Evolutionary conservation across 2,113 vertebrate genomes (phyloP), one percentile per base, ranked within the genome.

Genomic region (Pipra filicauda): DNA sequence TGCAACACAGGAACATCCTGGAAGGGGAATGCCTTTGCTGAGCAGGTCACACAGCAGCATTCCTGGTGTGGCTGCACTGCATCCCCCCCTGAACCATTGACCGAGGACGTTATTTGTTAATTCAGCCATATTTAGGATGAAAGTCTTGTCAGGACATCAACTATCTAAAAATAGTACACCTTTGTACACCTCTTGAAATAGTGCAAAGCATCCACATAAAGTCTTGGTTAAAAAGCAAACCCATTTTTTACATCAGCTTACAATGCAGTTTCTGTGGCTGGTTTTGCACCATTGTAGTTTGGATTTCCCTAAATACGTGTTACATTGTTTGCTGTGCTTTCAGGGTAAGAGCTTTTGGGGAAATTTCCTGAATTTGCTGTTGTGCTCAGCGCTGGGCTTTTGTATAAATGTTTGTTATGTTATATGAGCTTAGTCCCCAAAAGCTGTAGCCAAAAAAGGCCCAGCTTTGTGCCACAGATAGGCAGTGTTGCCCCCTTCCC

Each of bases 221-320:
- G n/a, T 16, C n/a, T 41, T 70, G 28, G 11, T 58, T 87, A 33
- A 84, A 80, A 91, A 66, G 62, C 71, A 69, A 58, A 17, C 13
- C 3, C 3, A 0, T 46, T 87, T 82, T 64, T 84, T 2, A 10
- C 19, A 12, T 62, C 26, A 51, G 0, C 23, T 15, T 48, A 2
- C 2, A 1, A 2, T 1, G 0, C 0, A 1, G 26, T 62, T 67
- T 85, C 52, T 57, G 17, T 52, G 27, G 8, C 44, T 91, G 62
- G 24, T 79, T 54, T 70, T 46, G 41, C 9, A 11, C n/a, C 0
- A 0, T 46, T 75, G 5, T 19, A 11, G 49, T 39, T 24, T 15
- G 11, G 3, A 9, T 54, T 89, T 84, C 41, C 51, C 48, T 39
- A 3, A 58, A n/a, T 26, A 64, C 59, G 35, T 55, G 37, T 64